These are phyloP conservation scores for Notamacropus eugenii DNA, from an alignment of 2,797 vertebrate species.

Conservation along the genomic window DNA sequence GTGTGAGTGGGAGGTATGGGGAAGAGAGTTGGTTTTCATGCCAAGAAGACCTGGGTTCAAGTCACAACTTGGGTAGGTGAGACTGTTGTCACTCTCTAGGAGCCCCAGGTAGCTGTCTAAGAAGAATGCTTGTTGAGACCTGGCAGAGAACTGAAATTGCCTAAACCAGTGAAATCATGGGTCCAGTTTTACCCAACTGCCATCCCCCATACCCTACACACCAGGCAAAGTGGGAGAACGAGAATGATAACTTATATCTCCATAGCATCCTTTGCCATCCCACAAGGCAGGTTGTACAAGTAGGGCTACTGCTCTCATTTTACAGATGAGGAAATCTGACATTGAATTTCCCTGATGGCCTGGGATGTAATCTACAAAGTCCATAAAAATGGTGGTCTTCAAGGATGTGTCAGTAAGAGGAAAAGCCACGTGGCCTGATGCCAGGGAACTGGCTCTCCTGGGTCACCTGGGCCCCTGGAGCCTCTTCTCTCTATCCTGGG, in stretches of 20 bases:
- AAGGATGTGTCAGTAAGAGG: neutral
- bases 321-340: neutral
- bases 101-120: neutral
- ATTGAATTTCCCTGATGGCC: neutral
- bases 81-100: neutral
- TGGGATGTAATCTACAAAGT: neutral
- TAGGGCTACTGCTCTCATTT: neutral
- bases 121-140: no score
- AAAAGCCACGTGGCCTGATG: neutral
- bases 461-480: neutral
- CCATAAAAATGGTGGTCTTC: neutral
- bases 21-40: neutral
- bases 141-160: neutral
- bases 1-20: neutral
- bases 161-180: neutral
- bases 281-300: neutral
- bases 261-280: neutral
- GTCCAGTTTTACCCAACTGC: neutral
- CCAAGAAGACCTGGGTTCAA: neutral
- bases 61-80: neutral
- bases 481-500: neutral
- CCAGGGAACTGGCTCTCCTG: neutral
- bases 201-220: neutral
- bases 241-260: neutral
- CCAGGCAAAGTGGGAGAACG: neutral